These are phyloP conservation scores for Mola mola DNA, from an alignment of 2,113 vertebrate genomes.

Conservation along the genomic window DNA sequence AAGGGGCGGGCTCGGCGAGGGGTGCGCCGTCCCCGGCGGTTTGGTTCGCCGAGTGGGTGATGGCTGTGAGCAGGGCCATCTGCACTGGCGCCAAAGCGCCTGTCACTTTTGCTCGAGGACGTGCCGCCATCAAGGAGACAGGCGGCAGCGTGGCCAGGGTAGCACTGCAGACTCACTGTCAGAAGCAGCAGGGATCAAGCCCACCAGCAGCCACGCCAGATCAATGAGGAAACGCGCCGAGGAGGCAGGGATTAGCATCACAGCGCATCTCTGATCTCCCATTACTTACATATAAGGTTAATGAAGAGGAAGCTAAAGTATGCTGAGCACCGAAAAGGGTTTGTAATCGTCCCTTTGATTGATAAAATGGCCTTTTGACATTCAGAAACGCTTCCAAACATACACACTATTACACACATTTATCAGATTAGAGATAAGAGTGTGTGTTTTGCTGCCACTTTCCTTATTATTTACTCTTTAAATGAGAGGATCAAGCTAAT, in stretches of 20 bases:
- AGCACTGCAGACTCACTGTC: conserved; percentile 80
- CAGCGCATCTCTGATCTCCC: conserved; percentile 32
- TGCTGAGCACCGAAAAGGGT: conserved; percentile 28
- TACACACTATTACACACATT: not conserved
- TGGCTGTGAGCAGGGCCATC: conserved; percentile 82
- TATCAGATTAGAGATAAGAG: conserved; percentile 31
- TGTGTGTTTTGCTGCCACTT: conserved; percentile 32
- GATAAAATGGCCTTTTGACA: conserved; percentile 29
- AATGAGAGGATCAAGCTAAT: too few relatives aligned
- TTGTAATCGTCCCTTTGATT: conserved; percentile 27
- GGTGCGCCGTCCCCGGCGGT: conserved; percentile 74
- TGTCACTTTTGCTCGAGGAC: conserved; percentile 80
- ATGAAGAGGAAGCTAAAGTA: conserved; percentile 26
- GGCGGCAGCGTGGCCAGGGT: conserved; percentile 73
- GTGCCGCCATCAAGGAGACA: conserved; percentile 78
- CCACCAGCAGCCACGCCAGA: conserved; percentile 71
- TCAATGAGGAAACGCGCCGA: conserved; percentile 51
- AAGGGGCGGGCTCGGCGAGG: conserved; percentile 53
- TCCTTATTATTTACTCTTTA: too few relatives aligned
- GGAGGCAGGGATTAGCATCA: conserved; percentile 42
- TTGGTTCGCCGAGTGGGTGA: conserved; percentile 75
- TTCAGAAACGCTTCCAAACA: too few relatives aligned
- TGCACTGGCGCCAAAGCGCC: conserved; percentile 77
- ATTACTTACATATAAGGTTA: conserved; percentile 29
- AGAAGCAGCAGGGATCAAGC: conserved; percentile 82